These are phyloP conservation scores for Apis cerana DNA, from an alignment of 1,140 invertebrate species.

Conservation along the genomic window DNA sequence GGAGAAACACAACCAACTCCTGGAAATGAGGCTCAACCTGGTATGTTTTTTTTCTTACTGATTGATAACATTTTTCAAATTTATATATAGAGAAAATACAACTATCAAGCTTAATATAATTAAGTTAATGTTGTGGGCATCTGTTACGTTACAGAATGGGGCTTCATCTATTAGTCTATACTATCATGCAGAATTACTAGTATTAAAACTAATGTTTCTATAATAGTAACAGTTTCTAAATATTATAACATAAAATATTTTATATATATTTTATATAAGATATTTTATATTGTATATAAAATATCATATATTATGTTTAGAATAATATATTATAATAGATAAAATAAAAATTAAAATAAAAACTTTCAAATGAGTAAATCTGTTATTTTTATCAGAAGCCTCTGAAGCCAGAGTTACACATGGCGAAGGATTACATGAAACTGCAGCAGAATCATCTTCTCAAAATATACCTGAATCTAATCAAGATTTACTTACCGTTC, in stretches of 20 bases:
- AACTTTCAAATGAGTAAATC: slow-evolving; percentile 4
- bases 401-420: slow-evolving; percentile 72
- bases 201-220: slow-evolving; percentile 42
- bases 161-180: slow-evolving; percentile 74
- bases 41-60: slow-evolving; percentile 66
- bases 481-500: slow-evolving; percentile 73
- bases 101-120: slow-evolving; percentile 74
- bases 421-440: slow-evolving; percentile 72
- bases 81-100: slow-evolving; percentile 66
- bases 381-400: slow-evolving; percentile 63
- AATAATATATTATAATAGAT: not conserved
- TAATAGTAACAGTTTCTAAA: slow-evolving; percentile 40
- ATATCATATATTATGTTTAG: not conserved
- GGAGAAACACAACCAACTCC: slow-evolving; percentile 73
- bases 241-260: slow-evolving; percentile 14
- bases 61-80: slow-evolving; percentile 40
- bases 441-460: slow-evolving; percentile 64
- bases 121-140: slow-evolving; percentile 76
- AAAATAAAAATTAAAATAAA: slow-evolving; percentile 1
- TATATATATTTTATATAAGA: too few species aligned
- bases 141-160: slow-evolving; percentile 75
- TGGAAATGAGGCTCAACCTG: slow-evolving; percentile 70
- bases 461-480: slow-evolving; percentile 64
- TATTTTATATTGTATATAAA: not conserved
- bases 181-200: slow-evolving; percentile 50